Conservation (phyloP, 2,797 vertebrate species). For the Brotula barbata region DNA sequence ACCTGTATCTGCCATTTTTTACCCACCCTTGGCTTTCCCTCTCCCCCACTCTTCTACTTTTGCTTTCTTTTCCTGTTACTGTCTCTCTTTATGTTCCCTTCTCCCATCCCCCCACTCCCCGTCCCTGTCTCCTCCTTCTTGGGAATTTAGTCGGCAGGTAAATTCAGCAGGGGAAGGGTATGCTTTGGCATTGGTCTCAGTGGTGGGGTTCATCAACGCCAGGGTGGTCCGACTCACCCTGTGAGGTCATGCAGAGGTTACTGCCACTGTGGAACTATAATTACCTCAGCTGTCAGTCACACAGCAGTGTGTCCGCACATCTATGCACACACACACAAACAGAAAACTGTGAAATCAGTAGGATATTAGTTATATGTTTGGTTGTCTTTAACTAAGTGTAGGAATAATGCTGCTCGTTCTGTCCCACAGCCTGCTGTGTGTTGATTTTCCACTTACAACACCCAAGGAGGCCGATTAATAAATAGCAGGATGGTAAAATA, state of each 20-base stretch:
- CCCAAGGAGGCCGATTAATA: conserved; percentile 4
- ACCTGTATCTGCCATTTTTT: conserved; percentile 17
- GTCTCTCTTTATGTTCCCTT: conserved; percentile 11
- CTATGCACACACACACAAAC: conserved; percentile 3
- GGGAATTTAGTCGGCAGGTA: conserved; percentile 39
- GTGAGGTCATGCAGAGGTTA: conserved; percentile 66
- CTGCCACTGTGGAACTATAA: conserved; percentile 68
- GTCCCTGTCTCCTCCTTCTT: conserved; percentile 2
- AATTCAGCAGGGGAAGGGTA: conserved; percentile 43
- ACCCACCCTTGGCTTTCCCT: conserved; percentile 10
- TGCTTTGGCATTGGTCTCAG: conserved; percentile 45
- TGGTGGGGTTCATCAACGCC: conserved; percentile 45
- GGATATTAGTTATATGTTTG: conserved; percentile 30
- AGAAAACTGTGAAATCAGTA: conserved; percentile 17
- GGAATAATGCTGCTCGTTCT: conserved; percentile 1
- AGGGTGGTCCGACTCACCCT: conserved; percentile 57
- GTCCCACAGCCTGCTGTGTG: conserved; percentile 1
- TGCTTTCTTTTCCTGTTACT: neutral
- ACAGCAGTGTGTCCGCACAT: conserved; percentile 26
- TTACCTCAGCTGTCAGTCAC: conserved; percentile 75
- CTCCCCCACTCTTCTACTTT: conserved; percentile 10
- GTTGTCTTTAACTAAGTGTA: conserved; percentile 13
- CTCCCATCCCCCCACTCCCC: neutral
- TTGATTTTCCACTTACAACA: neutral
- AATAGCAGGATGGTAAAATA: conserved; percentile 9